Conservation (phyloP, 2,888 invertebrate species). For the Parochlus steinenii region DNA sequence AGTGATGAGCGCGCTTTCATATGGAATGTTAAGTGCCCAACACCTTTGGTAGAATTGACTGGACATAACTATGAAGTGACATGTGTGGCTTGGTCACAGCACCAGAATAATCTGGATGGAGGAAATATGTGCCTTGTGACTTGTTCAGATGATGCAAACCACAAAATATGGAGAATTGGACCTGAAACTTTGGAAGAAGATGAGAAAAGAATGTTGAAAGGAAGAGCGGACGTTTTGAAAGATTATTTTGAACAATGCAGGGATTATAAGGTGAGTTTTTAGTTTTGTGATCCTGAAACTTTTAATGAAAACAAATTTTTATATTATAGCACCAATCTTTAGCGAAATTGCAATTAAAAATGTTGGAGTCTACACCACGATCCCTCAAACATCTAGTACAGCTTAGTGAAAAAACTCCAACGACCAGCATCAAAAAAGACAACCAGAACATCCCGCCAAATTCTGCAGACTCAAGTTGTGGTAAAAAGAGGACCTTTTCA, state of each 20-base stretch:
- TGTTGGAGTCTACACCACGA: conserved; percentile 33
- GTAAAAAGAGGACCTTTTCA: conserved; percentile 23
- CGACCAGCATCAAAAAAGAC: too few species aligned
- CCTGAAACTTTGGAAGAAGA: conserved; percentile 29
- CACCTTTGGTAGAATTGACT: conserved; percentile 48
- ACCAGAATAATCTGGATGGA: conserved; percentile 17
- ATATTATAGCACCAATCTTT: conserved; percentile 3
- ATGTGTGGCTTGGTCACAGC: conserved; percentile 62
- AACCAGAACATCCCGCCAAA: too few species aligned
- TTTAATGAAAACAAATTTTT: conserved; percentile 20
- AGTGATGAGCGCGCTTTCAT: conserved; percentile 74
- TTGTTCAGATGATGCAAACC: conserved; percentile 67
- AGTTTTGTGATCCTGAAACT: conserved; percentile 16
- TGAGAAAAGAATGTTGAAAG: conserved; percentile 29
- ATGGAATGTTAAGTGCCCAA: conserved; percentile 52
- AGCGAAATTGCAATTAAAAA: conserved; percentile 13
- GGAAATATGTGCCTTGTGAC: conserved; percentile 51
- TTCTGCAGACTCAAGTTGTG: conserved; percentile 21
- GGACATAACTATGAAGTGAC: conserved; percentile 80
- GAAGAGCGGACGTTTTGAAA: conserved; percentile 32
- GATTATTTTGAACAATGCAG: too few species aligned
- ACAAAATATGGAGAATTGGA: conserved; percentile 59
- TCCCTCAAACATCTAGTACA: conserved; percentile 32
- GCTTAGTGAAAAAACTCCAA: conserved; percentile 24
- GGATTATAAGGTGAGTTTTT: conserved; percentile 18